Evolutionary conservation across 2,113 vertebrate genomes (phyloP).

Genomic region (Neoarius graeffei): DNA sequence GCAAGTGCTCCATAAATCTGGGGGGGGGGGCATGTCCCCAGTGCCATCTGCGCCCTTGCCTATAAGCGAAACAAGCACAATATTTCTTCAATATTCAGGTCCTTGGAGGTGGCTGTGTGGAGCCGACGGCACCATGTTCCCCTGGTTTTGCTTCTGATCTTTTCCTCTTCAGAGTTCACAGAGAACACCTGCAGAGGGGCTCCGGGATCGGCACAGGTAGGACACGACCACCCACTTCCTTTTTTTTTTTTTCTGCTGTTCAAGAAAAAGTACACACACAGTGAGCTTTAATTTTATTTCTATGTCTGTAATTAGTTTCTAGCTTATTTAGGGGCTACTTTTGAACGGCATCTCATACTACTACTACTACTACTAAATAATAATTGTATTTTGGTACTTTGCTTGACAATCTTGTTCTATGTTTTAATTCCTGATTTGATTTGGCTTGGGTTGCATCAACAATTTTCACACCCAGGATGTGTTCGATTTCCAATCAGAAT

Average conservation of each 20-base stretch:
- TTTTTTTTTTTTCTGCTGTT: too few species aligned
- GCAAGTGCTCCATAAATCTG: too few species aligned
- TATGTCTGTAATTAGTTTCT: background rate
- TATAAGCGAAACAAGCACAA: background rate
- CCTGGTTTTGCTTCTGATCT: conserved; percentile 62
- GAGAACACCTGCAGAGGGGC: conserved; percentile 31
- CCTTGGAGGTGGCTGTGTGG: conserved; percentile 11
- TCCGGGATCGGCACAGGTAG: conserved; percentile 67
- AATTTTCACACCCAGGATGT: background rate
- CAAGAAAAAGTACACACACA: too few species aligned
- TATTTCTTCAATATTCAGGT: conserved; percentile 46
- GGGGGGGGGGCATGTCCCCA: too few species aligned
- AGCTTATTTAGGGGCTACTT: background rate
- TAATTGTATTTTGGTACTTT: background rate
- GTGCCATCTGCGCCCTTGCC: too few species aligned
- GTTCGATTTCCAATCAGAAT: background rate
- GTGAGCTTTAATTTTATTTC: background rate
- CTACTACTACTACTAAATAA: too few species aligned
- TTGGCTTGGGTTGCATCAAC: background rate
- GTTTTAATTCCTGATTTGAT: background rate
- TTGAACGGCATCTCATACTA: background rate
- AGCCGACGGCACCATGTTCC: conserved; percentile 57
- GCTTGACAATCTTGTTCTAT: background rate
- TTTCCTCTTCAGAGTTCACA: conserved; percentile 59
- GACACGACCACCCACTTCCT: too few species aligned